These are phyloP conservation scores for Drosophila insularis DNA, from an alignment of 1,140 invertebrate genomes.

Conservation along the genomic window DNA sequence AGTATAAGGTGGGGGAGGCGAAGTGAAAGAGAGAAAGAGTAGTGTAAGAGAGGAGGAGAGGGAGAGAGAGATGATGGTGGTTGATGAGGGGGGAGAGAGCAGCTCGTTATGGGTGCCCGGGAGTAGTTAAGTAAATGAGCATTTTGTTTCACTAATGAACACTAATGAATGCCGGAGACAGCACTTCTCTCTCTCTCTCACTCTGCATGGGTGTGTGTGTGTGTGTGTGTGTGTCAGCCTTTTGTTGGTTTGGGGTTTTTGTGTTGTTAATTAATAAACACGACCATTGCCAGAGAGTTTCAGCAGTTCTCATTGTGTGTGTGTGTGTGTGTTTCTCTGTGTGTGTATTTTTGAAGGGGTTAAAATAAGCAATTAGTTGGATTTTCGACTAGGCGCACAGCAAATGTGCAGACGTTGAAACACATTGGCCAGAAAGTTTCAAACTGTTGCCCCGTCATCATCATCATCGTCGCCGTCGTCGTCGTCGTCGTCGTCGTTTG, in stretches of 20 bases:
- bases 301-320: constrained; percentile 60
- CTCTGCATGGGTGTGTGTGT: constrained; percentile 11
- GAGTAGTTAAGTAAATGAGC: constrained; percentile 81
- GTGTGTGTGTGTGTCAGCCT: constrained; percentile 50
- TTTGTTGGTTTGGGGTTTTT: constrained; percentile 78
- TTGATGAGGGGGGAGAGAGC: neutral
- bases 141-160: constrained; percentile 82
- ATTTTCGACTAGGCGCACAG: constrained; percentile 82
- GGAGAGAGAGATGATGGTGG: neutral
- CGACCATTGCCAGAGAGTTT: constrained; percentile 53
- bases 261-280: constrained; percentile 82
- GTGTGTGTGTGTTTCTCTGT: constrained; percentile 42
- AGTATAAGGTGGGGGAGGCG: neutral
- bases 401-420: constrained; percentile 67
- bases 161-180: constrained; percentile 81
- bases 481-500: neutral
- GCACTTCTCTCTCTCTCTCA: constrained; percentile 46
- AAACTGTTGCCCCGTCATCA: constrained; percentile 64
- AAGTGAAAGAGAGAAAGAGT: constrained; percentile 12
- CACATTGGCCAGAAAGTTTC: constrained; percentile 62
- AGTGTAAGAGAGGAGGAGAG: neutral
- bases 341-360: constrained; percentile 80
- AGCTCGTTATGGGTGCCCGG: constrained; percentile 62
- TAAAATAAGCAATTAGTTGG: constrained; percentile 83
- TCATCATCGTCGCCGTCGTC: constrained; percentile 4